Evolutionary conservation across 2,888 invertebrate genomes (phyloP).

Genomic region (Cyrtodaria siliqua): DNA sequence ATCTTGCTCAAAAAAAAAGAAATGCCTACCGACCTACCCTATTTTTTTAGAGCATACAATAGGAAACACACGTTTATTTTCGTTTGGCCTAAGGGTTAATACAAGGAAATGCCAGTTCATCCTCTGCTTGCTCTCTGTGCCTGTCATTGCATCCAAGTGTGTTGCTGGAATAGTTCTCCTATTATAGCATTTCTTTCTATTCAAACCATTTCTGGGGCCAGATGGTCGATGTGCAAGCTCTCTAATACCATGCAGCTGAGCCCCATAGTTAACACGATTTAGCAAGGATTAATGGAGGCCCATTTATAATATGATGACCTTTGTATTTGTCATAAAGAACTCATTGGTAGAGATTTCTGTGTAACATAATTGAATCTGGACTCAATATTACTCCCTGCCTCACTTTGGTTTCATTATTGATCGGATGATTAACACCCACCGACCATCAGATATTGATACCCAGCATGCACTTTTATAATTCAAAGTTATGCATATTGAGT

Average conservation of each 20-base stretch:
- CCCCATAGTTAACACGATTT: constrained; percentile 17
- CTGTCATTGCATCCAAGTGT: too few relatives aligned
- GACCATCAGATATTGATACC: neutral
- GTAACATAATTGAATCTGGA: constrained; percentile 14
- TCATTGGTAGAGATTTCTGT: neutral
- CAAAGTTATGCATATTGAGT: neutral
- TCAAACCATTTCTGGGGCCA: neutral
- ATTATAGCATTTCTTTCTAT: too few relatives aligned
- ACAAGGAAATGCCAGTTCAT: too few relatives aligned
- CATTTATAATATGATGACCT: constrained; percentile 18
- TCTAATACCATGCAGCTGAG: constrained; percentile 3
- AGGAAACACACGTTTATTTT: too few relatives aligned
- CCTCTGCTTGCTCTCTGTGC: too few relatives aligned
- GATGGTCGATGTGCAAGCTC: constrained; percentile 4
- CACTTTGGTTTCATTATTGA: neutral
- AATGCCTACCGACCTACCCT: too few relatives aligned
- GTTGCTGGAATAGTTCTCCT: too few relatives aligned
- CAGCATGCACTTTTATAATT: neutral
- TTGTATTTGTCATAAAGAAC: constrained; percentile 15
- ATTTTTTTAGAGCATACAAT: too few relatives aligned
- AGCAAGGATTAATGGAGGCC: constrained; percentile 4
- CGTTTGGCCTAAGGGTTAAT: too few relatives aligned
- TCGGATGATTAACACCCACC: neutral
- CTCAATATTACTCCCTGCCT: constrained; percentile 8
- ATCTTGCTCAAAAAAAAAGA: too few relatives aligned